Percentiles rank a stretch among this genome's conserved stretches.
Evolutionary conservation across 2,888 invertebrate species (phyloP).

Genomic region (Mamestra brassicae): DNA sequence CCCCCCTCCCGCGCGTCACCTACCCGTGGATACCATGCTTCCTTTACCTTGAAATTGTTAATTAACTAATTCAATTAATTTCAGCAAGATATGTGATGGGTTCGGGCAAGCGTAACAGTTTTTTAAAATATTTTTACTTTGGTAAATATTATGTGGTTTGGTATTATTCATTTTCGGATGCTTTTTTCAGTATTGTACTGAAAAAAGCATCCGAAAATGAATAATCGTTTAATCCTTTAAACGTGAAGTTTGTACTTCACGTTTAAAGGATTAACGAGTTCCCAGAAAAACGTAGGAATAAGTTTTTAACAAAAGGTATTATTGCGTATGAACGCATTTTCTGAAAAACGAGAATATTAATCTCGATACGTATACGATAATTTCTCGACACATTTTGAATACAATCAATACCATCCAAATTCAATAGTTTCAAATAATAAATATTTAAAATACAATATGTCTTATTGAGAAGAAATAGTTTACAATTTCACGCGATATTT

Average conservation of each 20-base stretch:
- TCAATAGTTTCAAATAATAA: no score
- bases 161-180: background rate
- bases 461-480: no score
- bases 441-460: no score
- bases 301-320: background rate
- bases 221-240: no score
- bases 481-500: no score
- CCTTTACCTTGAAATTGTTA: constrained; percentile 84
- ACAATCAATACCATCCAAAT: no score
- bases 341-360: background rate
- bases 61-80: constrained; percentile 79
- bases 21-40: constrained; percentile 75
- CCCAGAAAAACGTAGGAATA: background rate
- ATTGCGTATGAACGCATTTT: background rate
- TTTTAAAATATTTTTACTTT: constrained; percentile 1
- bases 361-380: no score
- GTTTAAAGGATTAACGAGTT: background rate
- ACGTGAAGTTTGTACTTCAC: no score
- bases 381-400: no score
- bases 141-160: background rate
- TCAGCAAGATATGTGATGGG: constrained; percentile 63
- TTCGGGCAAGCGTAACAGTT: constrained; percentile 7
- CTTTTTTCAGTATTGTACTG: no score
- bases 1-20: constrained; percentile 36
- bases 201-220: no score